Conservation (phyloP, 2,113 vertebrate species). For the Anser cygnoides region DNA sequence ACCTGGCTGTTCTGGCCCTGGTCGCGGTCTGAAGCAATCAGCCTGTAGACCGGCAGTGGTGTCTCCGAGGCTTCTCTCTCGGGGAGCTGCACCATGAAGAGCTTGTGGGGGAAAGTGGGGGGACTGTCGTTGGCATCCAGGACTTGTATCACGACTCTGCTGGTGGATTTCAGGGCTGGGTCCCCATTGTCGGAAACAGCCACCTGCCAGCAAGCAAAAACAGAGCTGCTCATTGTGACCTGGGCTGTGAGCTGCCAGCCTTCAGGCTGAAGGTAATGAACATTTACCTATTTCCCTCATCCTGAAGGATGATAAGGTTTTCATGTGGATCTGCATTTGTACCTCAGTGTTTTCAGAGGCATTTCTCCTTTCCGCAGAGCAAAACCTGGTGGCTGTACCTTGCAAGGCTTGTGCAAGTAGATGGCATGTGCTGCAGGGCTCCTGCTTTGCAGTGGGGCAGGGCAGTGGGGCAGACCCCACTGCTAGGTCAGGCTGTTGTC, state of each 20-base stretch:
- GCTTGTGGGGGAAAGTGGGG: constrained; percentile 90
- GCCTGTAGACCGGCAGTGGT: constrained; percentile 80
- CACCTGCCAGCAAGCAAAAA: constrained; percentile 78
- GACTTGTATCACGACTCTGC: constrained; percentile 87
- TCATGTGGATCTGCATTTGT: not conserved
- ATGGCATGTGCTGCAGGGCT: not conserved
- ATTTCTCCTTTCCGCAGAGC: not conserved
- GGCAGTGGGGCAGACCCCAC: not conserved
- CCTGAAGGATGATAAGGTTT: rapidly evolving
- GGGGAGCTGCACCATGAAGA: constrained; percentile 86
- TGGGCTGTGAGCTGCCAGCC: not conserved
- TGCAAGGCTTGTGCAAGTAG: not conserved
- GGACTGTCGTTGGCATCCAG: constrained; percentile 90
- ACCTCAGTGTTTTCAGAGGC: not conserved
- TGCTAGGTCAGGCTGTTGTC: not conserved
- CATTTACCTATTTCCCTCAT: not conserved
- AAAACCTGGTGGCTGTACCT: not conserved
- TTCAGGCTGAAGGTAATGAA: not conserved
- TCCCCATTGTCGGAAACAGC: constrained; percentile 88
- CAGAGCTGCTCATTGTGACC: not conserved
- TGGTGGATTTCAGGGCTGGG: constrained; percentile 86
- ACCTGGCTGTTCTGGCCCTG: constrained; percentile 85
- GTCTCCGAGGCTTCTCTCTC: constrained; percentile 66
- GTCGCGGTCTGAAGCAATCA: constrained; percentile 89
- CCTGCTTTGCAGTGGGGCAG: not conserved